Conservation (phyloP, 2,888 invertebrate genomes). For the Lithodes maja region DNA sequence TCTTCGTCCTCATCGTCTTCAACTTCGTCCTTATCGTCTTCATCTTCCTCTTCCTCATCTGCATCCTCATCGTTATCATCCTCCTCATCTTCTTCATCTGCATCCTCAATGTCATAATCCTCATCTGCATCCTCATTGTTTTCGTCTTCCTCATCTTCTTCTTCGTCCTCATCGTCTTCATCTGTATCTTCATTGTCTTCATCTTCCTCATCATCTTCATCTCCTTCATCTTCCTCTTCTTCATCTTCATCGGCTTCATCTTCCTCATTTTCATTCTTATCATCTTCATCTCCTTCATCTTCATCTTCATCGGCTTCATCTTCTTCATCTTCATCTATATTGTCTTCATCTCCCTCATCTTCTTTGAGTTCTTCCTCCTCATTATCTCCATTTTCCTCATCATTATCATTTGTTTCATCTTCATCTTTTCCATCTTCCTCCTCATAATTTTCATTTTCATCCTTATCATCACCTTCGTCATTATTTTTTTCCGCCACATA, state of each 20-base stretch:
- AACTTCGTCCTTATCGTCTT: constrained; percentile 10
- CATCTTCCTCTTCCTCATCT: constrained; percentile 56
- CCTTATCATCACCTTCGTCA: neutral
- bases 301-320: constrained; percentile 72
- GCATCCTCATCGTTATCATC: constrained; percentile 65
- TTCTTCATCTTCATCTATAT: constrained; percentile 17
- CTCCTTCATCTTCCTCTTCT: constrained; percentile 77
- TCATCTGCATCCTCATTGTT: constrained; percentile 43
- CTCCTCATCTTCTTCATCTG: neutral
- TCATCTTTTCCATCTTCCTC: neutral
- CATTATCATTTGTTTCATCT: constrained; percentile 3
- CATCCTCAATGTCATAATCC: constrained; percentile 14
- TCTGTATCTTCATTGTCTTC: constrained; percentile 73
- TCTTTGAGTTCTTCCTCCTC: constrained; percentile 8
- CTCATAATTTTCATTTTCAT: neutral
- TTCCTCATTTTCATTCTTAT: constrained; percentile 77
- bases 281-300: constrained; percentile 77
- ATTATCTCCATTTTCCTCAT: neutral
- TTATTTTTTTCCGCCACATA: neutral
- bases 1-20: neutral
- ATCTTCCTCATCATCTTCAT: constrained; percentile 78
- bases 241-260: constrained; percentile 76
- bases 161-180: constrained; percentile 20
- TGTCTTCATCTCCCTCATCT: constrained; percentile 19
- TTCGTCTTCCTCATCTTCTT: constrained; percentile 19